Percentiles rank a stretch among this genome's conserved stretches.
Conservation (phyloP, 2,888 invertebrate species). For the Platerodrilus igneus region DNA sequence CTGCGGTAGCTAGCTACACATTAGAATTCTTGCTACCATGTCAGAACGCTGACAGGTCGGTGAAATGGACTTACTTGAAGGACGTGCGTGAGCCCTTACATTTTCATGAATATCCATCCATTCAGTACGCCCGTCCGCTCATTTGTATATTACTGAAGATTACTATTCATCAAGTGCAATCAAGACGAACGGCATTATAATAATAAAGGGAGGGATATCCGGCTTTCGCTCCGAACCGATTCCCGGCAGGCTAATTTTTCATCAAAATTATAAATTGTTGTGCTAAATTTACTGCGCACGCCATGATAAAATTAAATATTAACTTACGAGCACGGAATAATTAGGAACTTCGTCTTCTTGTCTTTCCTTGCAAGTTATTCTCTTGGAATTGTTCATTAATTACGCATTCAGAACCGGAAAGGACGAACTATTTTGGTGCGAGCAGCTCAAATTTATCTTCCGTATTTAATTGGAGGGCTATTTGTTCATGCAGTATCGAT, state of each 20-base stretch:
- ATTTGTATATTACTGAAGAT: slow-evolving; percentile 22
- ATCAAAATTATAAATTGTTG: slow-evolving; percentile 42
- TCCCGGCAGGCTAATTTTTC: slow-evolving; percentile 39
- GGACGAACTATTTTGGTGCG: slow-evolving; percentile 21
- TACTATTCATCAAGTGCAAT: slow-evolving; percentile 23
- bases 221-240: slow-evolving; percentile 24
- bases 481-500: slow-evolving; percentile 13
- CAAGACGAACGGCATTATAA: slow-evolving; percentile 25
- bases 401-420: slow-evolving; percentile 36
- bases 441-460: slow-evolving; percentile 23
- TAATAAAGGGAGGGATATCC: slow-evolving; percentile 20
- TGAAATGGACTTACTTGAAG: slow-evolving; percentile 6
- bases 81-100: slow-evolving; percentile 17
- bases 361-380: slow-evolving; percentile 37
- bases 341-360: slow-evolving; percentile 35
- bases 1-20: slow-evolving; percentile 8
- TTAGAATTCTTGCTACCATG: slow-evolving; percentile 17
- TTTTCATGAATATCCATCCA: slow-evolving; percentile 19
- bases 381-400: slow-evolving; percentile 41
- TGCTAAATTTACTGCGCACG: slow-evolving; percentile 38
- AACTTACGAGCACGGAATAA: slow-evolving; percentile 42
- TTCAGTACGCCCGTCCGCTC: slow-evolving; percentile 20
- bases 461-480: slow-evolving; percentile 16
- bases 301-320: slow-evolving; percentile 43
- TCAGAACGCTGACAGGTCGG: slow-evolving; percentile 15